These are phyloP conservation scores for Hydrochoerus hydrochaeris DNA, from an alignment of 2,113 vertebrate genomes.

Conservation along the genomic window DNA sequence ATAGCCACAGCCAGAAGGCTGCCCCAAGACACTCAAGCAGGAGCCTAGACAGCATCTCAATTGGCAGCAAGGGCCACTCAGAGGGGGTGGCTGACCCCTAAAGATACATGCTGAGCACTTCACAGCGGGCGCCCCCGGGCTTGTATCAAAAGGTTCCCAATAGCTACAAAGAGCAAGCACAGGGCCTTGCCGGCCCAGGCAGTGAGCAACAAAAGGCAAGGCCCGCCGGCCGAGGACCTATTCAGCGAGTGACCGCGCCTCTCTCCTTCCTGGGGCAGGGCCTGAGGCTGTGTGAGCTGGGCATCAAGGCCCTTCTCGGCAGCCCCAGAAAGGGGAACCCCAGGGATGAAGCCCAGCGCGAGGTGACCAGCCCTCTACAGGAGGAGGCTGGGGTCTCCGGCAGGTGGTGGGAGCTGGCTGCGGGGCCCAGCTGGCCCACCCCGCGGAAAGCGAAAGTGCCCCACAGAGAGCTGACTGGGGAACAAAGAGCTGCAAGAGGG, in stretches of 20 bases:
- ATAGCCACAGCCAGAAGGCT: not conserved
- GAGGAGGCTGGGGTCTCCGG: not conserved
- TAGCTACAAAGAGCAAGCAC: not conserved
- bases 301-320: not conserved
- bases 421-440: not conserved
- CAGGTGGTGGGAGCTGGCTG: not conserved
- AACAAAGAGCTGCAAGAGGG: not conserved
- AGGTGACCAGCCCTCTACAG: not conserved
- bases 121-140: not conserved
- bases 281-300: not conserved
- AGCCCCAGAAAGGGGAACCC: not conserved
- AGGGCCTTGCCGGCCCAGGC: not conserved
- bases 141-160: not conserved
- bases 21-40: not conserved
- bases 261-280: not conserved
- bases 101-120: not conserved
- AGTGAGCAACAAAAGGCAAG: not conserved
- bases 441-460: conserved; percentile 44
- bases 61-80: not conserved
- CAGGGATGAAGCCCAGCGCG: not conserved
- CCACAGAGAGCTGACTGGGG: not conserved
- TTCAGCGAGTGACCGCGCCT: not conserved
- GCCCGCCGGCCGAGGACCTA: not conserved
- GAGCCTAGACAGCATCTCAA: not conserved
- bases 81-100: not conserved